Conservation (phyloP, 2,888 invertebrate genomes). For the Boloria selene region DNA sequence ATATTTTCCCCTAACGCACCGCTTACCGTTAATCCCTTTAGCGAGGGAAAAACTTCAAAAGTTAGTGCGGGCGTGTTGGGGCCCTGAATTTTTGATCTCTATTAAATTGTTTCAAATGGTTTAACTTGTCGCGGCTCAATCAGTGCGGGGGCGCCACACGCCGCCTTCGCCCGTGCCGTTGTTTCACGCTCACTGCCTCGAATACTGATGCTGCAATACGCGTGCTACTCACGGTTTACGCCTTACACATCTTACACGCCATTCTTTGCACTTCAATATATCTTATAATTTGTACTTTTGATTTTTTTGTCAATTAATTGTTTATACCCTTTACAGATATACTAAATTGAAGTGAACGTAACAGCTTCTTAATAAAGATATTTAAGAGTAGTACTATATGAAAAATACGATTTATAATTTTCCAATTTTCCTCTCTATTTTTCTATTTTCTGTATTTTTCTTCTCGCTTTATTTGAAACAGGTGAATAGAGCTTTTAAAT, state of each 20-base stretch:
- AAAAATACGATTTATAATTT: too few relatives aligned
- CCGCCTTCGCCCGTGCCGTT: slow-evolving; percentile 37
- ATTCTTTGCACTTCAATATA: slow-evolving; percentile 23
- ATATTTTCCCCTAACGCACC: slow-evolving; percentile 67
- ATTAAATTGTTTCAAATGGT: slow-evolving; percentile 83
- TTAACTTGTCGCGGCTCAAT: slow-evolving; percentile 83
- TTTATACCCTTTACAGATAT: too few relatives aligned
- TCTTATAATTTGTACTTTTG: slow-evolving; percentile 17
- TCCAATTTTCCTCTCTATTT: too few relatives aligned
- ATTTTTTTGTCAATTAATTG: not conserved
- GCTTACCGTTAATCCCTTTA: slow-evolving; percentile 80
- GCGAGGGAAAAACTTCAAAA: slow-evolving; percentile 82
- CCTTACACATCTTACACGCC: slow-evolving; percentile 32
- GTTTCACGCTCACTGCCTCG: slow-evolving; percentile 65
- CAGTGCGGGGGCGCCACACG: slow-evolving; percentile 62
- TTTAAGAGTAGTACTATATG: too few relatives aligned
- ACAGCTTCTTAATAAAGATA: too few relatives aligned
- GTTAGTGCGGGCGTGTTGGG: slow-evolving; percentile 78
- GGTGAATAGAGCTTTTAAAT: too few relatives aligned
- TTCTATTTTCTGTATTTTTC: too few relatives aligned
- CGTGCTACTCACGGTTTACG: slow-evolving; percentile 41
- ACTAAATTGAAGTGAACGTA: too few relatives aligned
- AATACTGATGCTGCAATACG: slow-evolving; percentile 57
- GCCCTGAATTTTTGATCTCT: slow-evolving; percentile 81
- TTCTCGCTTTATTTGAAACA: too few relatives aligned